Evolutionary conservation across 2,888 invertebrate genomes (phyloP), one percentile per base, ranked within the genome.

Genomic region (Sabatieria punctata): DNA sequence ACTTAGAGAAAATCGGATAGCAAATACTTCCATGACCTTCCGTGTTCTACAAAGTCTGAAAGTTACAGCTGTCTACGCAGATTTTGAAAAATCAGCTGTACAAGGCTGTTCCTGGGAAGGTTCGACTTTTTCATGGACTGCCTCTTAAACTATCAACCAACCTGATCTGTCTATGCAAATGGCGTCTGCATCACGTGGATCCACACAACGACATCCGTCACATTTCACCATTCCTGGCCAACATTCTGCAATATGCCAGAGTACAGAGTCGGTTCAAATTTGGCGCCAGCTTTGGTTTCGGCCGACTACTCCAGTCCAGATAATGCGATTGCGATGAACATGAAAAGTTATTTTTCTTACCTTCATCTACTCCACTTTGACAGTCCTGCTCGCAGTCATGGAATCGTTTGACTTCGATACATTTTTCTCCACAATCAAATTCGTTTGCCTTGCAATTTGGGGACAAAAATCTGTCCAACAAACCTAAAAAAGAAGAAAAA

Each of bases 131-230:
- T n/a, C n/a, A n/a, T n/a, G n/a, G n/a, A n/a, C n/a, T n/a, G n/a
- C n/a, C n/a, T n/a, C n/a, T n/a, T n/a, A n/a, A n/a, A n/a, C n/a
- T n/a, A n/a, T 6, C 18, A 19, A 18, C 38, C 38, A 18, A 8
- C 18, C 6, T 8, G 15, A 15, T 30, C 43, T 4, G 15, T 44
- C 44, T 4, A 44, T 18, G 37, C 44, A 44, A 4, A 44, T n/a
- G 18, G n/a, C n/a, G 15, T 44, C 37, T 19, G 37, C 44, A 18
- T 44, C 44, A 8, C 21, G n/a, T 8, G 21, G n/a, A n/a, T 37
- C 23, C 22, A 44, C 44, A 37, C 44, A 44, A 21, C 44, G 44
- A 44, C 44, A 44, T 11, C 44, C 44, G 22, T 44, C 44, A 22
- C 44, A 44, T 36, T 44, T 37, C 3, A 37, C 19, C 36, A 35